Conservation (phyloP, 2,888 invertebrate species). For the Parnassius mnemosyne region DNA sequence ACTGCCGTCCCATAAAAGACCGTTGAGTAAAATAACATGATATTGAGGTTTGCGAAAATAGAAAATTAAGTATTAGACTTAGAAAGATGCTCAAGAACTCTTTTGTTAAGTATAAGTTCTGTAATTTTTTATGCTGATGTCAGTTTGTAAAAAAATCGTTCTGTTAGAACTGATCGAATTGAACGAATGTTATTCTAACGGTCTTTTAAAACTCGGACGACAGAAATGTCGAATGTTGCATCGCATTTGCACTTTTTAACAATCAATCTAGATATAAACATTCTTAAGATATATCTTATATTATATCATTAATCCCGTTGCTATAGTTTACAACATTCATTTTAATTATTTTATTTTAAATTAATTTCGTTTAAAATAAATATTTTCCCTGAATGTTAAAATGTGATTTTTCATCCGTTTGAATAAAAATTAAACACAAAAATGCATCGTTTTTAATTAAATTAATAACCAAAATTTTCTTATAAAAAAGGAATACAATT, state of each 20-base stretch:
- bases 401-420: no score
- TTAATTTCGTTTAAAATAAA: slow-evolving; percentile 13
- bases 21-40: no score
- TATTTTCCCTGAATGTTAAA: slow-evolving; percentile 1
- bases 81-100: no score
- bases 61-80: no score
- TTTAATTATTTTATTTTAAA: background rate
- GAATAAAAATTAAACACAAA: slow-evolving; percentile 9
- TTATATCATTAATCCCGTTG: background rate
- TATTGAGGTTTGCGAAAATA: no score
- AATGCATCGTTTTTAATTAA: background rate
- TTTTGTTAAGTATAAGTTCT: no score
- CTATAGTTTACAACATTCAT: background rate
- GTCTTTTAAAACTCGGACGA: no score
- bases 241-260: background rate
- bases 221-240: slow-evolving; percentile 8
- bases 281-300: background rate
- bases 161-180: no score
- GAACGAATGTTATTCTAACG: no score
- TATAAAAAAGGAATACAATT: slow-evolving; percentile 22
- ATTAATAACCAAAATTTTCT: background rate
- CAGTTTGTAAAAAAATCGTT: no score
- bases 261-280: slow-evolving; percentile 4
- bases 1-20: no score
- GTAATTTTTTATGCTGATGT: no score